A percentile compares a stretch with the other conserved stretches of the same genome.
Evolutionary conservation across 2,113 vertebrate genomes (phyloP).

Genomic region (Rissa tridactyla): DNA sequence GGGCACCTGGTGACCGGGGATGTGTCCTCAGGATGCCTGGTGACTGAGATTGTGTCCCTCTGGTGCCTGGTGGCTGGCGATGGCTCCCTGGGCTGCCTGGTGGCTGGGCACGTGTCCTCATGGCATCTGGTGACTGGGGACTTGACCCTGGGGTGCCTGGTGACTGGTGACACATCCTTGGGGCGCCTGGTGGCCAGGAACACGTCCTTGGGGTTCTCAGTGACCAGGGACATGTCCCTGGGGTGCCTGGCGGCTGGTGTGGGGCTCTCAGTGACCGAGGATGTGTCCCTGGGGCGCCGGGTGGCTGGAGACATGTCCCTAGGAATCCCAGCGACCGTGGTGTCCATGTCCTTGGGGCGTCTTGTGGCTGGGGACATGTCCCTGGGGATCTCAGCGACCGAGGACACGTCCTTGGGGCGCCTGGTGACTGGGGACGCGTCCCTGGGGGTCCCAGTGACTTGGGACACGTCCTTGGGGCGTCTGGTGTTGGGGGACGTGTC

Average conservation of each 20-base stretch:
- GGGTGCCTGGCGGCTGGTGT: background rate
- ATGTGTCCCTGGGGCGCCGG: rapidly evolving
- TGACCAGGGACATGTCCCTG: background rate
- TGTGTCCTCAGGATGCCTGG: background rate
- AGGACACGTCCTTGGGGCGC: background rate
- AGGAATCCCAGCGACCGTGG: background rate
- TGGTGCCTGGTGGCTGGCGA: background rate
- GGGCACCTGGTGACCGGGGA: background rate
- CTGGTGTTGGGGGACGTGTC: background rate
- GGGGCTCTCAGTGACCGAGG: background rate
- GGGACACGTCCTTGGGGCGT: background rate
- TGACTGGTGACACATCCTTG: background rate
- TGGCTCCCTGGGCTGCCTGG: background rate
- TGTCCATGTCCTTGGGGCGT: background rate
- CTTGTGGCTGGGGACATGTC: background rate
- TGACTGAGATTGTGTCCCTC: background rate
- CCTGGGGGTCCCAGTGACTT: background rate
- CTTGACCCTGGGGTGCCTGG: background rate
- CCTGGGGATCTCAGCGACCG: background rate
- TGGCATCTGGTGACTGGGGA: background rate
- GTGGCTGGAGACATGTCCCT: background rate
- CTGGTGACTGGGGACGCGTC: background rate
- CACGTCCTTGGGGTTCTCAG: background rate
- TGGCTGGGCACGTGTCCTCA: background rate
- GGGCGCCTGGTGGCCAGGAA: background rate